Conservation (phyloP, 2,113 vertebrate genomes). For the Carettochelys insculpta region DNA sequence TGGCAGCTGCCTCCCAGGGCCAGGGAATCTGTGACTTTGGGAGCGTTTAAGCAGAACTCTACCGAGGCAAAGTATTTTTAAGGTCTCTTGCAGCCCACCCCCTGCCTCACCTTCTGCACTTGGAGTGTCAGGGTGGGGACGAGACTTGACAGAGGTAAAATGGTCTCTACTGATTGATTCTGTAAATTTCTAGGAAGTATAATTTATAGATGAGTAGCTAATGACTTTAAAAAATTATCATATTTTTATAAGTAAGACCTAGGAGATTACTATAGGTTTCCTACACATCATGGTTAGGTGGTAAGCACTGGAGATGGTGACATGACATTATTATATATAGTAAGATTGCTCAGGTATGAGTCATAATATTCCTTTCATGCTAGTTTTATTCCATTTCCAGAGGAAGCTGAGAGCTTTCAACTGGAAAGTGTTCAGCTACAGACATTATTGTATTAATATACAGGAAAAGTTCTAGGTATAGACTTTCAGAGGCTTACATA, state of each 20-base stretch:
- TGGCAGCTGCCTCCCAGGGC: no score
- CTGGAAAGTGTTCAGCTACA: background rate
- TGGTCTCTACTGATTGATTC: background rate
- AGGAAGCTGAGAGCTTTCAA: background rate
- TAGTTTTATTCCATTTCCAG: slow-evolving; percentile 18
- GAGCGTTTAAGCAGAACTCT: no score
- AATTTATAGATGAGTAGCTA: background rate
- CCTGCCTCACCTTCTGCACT: no score
- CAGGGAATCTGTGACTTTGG: no score
- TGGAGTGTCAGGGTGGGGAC: no score
- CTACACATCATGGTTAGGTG: slow-evolving; percentile 2
- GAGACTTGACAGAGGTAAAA: no score
- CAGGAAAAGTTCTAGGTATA: background rate
- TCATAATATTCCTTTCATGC: slow-evolving; percentile 28
- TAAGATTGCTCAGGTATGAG: slow-evolving; percentile 9
- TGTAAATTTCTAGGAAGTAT: background rate
- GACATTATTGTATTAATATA: background rate
- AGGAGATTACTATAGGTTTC: slow-evolving; percentile 45
- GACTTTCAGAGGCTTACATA: background rate
- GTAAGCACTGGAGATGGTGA: slow-evolving; percentile 21
- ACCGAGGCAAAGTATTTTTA: no score
- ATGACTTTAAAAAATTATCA: slow-evolving; percentile 26
- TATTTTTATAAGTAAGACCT: slow-evolving; percentile 45
- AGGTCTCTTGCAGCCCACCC: no score
- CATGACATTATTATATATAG: slow-evolving; percentile 7